Conservation (phyloP, 2,797 vertebrate species). For the Chaetophractus vellerosus region DNA sequence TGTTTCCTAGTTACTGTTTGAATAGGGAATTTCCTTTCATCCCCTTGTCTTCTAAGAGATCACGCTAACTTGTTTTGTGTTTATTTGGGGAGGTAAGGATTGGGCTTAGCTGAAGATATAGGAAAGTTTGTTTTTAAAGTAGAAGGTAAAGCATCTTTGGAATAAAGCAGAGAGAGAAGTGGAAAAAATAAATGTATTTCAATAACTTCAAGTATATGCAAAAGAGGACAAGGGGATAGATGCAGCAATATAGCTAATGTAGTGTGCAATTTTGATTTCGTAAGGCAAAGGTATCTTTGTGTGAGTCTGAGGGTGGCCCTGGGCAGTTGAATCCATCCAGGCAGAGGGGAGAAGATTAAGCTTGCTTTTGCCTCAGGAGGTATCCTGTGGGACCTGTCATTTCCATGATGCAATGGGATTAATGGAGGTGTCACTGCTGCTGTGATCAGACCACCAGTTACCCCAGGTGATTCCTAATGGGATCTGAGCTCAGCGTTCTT, state of each 20-base stretch:
- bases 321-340: neutral
- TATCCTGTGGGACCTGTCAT: slow-evolving; percentile 26
- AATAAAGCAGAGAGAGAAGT: neutral
- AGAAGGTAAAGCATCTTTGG: slow-evolving; percentile 30
- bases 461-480: slow-evolving; percentile 71
- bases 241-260: neutral
- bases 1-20: slow-evolving; percentile 14
- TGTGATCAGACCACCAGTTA: slow-evolving; percentile 74
- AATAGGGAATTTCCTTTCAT: neutral
- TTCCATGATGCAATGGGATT: slow-evolving; percentile 12
- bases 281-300: neutral
- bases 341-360: slow-evolving; percentile 60
- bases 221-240: neutral
- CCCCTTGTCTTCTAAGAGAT: neutral
- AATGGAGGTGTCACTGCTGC: slow-evolving; percentile 73
- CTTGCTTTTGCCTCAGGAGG: slow-evolving; percentile 13
- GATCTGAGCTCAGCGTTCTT: slow-evolving; percentile 68
- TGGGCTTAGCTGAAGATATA: neutral
- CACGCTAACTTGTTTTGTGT: slow-evolving; percentile 1
- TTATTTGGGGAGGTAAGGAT: neutral
- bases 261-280: slow-evolving; percentile 31
- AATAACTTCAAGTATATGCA: neutral
- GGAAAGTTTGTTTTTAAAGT: neutral
- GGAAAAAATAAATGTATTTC: slow-evolving; percentile 1
- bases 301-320: neutral